Evolutionary conservation across 2,113 vertebrate species (phyloP).

Genomic region (Crotalus tigris): DNA sequence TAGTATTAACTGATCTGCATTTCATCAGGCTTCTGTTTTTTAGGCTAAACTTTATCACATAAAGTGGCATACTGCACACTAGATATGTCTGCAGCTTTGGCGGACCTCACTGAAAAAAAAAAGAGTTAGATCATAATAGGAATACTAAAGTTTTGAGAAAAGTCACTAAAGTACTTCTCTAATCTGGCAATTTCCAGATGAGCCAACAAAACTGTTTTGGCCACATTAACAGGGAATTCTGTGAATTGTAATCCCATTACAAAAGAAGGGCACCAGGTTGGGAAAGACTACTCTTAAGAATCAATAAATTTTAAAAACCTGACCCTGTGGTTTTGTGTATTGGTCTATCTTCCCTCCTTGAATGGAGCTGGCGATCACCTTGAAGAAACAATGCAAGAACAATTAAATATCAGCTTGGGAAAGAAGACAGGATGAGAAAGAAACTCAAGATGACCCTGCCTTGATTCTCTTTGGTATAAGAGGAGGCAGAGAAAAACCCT

Average conservation of each 20-base stretch:
- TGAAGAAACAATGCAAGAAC: not conserved
- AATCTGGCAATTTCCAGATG: not conserved
- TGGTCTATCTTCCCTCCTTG: not conserved
- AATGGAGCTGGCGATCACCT: not conserved
- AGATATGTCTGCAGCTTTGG: not conserved
- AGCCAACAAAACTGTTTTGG: not conserved
- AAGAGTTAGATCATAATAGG: not conserved
- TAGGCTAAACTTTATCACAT: not conserved
- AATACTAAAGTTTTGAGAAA: not conserved
- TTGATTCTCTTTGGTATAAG: not conserved
- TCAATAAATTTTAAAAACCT: not conserved
- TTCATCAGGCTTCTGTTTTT: not conserved
- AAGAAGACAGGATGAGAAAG: not conserved
- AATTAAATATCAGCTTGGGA: not conserved
- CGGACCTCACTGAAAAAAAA: not conserved
- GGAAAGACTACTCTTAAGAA: not conserved
- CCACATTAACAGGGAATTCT: not conserved
- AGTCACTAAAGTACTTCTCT: not conserved
- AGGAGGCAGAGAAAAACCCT: not conserved
- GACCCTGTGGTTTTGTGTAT: not conserved
- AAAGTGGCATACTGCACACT: not conserved
- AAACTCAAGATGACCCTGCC: not conserved
- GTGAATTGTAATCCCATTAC: not conserved
- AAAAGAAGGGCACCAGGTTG: not conserved
- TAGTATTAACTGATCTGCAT: not conserved